Evolutionary conservation across 2,888 invertebrate genomes (phyloP).

Genomic region (Troides aeacus): DNA sequence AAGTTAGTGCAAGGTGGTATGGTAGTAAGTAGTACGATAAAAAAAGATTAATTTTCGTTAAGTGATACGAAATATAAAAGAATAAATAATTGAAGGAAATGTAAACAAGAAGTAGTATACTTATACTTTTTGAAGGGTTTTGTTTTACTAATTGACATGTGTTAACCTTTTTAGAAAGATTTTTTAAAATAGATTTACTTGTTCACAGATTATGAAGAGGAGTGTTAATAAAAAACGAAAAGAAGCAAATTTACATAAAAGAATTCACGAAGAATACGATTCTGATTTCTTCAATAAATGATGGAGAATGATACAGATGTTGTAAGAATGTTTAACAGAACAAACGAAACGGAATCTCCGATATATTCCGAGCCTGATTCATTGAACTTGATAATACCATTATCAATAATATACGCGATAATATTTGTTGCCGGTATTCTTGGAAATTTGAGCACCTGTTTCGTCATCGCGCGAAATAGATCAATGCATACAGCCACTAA

Average conservation of each 20-base stretch:
- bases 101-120: too few species aligned
- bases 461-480: conserved; percentile 87
- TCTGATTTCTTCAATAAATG: conserved; percentile 34
- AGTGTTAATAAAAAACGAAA: not conserved
- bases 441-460: conserved; percentile 89
- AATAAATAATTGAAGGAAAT: too few species aligned
- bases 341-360: conserved; percentile 50
- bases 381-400: conserved; percentile 82
- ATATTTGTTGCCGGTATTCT: conserved; percentile 87
- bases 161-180: too few species aligned
- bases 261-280: not conserved
- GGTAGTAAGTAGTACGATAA: too few species aligned
- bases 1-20: too few species aligned
- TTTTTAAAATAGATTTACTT: not conserved
- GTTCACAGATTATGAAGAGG: not conserved
- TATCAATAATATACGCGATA: conserved; percentile 83
- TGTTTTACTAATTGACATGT: too few species aligned
- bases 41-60: too few species aligned
- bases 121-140: too few species aligned
- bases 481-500: conserved; percentile 93
- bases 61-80: too few species aligned
- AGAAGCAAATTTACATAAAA: not conserved
- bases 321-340: conserved; percentile 47
- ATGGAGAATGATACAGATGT: conserved; percentile 54
- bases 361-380: conserved; percentile 71